Base-by-base conservation (phyloP, 2,113 vertebrate genomes). In the Furnarius figulus region DNA sequence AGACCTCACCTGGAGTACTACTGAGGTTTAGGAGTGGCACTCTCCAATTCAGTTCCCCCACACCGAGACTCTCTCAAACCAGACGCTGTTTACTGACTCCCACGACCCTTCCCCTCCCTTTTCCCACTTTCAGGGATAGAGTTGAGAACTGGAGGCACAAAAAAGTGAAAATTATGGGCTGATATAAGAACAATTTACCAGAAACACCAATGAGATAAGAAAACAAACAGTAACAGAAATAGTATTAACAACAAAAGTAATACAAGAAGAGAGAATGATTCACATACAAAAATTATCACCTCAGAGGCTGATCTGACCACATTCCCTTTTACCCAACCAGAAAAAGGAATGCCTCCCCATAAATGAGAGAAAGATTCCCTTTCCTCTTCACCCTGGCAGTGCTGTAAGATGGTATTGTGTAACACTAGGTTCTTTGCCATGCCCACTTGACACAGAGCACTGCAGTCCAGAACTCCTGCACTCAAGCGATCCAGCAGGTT, bases 401-500 rank as follows among this genome's bases (percentile, higher is more conserved):
- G 68, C 37, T 33, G 44, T 37, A 16, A 37, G 18, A 50, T 19
- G 68, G 5, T 23, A 28, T 58, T 8, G 25, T 39, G 58, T 33
- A 22, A 31, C 50, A 5, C 0, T 6, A 25, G 7, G 3, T 8
- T 4, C 1, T 8, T 56, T 42, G 35, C 9, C 31, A 95, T 90
- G 91, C 93, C 95, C 59, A 53, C 95, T 97, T 95, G n/a, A 52
- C 71, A 6, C 65, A 49, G 65, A n/a, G 61, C 66, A 6, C 67
- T 52, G 65, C 40, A 79, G 78, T 65, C 75, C 77, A 70, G 96
- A 94, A 68, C 61, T 47, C 86, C 82, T 33, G 84, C 87, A 70
- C 93, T 95, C 95, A 97, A 85, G 97, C 90, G 79, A 94, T 97
- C 93, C 94, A 76, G 63, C 77, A 47, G 50, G 39, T 96, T 97